Percentiles rank a stretch among this genome's conserved stretches.
Conservation (phyloP, 92 coral and sea anemone species). For the Bergia sp. region DNA sequence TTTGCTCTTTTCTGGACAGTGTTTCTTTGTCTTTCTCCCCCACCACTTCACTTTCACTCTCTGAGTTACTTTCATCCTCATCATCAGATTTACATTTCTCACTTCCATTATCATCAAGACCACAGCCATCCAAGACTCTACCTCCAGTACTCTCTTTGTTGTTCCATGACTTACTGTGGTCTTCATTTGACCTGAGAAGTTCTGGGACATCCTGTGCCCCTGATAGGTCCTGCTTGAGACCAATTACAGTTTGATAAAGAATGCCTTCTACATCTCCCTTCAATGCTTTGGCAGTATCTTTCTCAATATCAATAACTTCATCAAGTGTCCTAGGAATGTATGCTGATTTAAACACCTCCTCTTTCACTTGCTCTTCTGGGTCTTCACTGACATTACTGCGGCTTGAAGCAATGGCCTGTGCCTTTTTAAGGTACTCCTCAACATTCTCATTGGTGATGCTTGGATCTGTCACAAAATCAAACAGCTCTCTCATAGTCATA, state of each 20-base stretch:
- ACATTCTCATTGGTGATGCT: constrained; percentile 88
- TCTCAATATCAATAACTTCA: constrained; percentile 89
- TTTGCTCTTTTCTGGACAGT: constrained; percentile 85
- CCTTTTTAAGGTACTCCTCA: constrained; percentile 87
- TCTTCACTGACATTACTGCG: constrained; percentile 56
- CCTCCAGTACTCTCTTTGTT: not conserved
- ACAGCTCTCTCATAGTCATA: constrained; percentile 93
- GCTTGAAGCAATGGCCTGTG: constrained; percentile 82
- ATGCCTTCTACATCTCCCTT: constrained; percentile 79
- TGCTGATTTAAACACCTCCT: constrained; percentile 93
- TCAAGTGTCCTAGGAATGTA: constrained; percentile 95
- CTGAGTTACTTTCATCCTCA: constrained; percentile 62
- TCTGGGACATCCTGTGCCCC: constrained; percentile 84
- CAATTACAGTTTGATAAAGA: constrained; percentile 88
- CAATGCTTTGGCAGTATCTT: constrained; percentile 76
- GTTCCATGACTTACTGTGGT: not conserved
- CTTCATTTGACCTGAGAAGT: constrained; percentile 46
- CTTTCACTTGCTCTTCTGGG: constrained; percentile 77
- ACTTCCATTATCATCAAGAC: constrained; percentile 2
- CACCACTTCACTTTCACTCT: constrained; percentile 53
- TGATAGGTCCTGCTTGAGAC: constrained; percentile 87
- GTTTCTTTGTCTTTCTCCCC: constrained; percentile 36
- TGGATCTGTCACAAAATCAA: constrained; percentile 97
- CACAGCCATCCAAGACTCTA: constrained; percentile 11
- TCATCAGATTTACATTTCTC: constrained; percentile 35